Percentiles rank a stretch among this genome's conserved stretches.
Conservation (phyloP, 2,113 vertebrate genomes). For the Ibidorhyncha struthersii region DNA sequence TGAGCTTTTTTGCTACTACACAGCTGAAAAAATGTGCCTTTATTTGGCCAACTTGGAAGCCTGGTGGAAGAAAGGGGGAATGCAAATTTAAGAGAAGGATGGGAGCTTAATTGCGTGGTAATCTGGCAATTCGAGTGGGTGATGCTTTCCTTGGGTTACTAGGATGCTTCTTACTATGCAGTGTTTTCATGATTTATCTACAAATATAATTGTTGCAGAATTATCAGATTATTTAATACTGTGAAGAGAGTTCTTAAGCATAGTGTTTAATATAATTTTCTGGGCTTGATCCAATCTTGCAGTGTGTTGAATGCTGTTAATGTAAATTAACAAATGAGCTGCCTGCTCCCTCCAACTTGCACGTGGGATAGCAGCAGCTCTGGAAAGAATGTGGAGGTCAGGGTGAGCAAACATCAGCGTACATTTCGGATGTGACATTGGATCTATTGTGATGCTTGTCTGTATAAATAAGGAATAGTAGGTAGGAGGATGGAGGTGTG, state of each 20-base stretch:
- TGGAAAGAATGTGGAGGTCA: not conserved
- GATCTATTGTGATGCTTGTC: not conserved
- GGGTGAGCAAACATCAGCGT: not conserved
- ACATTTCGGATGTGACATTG: fast-evolving
- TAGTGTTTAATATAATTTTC: not conserved
- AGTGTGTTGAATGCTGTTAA: fast-evolving
- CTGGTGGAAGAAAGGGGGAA: not conserved
- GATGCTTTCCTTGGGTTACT: not conserved
- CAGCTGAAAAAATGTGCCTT: not conserved
- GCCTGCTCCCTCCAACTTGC: not conserved
- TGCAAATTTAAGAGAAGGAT: not conserved
- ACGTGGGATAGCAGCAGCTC: not conserved
- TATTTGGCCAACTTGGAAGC: not conserved
- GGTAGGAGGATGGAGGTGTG: not conserved
- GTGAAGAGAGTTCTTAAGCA: not conserved
- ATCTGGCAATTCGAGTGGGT: not conserved
- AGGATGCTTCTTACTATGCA: not conserved
- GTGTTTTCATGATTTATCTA: not conserved
- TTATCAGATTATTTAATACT: not conserved
- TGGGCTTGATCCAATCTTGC: not conserved
- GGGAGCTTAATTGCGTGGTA: not conserved
- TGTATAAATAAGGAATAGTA: fast-evolving
- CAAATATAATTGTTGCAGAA: not conserved
- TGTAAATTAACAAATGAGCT: not conserved
- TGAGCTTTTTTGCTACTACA: not conserved